Evolutionary conservation across 2,888 invertebrate genomes (phyloP), one percentile per base, ranked within the genome.

Genomic region (Acanthopleura granulata): DNA sequence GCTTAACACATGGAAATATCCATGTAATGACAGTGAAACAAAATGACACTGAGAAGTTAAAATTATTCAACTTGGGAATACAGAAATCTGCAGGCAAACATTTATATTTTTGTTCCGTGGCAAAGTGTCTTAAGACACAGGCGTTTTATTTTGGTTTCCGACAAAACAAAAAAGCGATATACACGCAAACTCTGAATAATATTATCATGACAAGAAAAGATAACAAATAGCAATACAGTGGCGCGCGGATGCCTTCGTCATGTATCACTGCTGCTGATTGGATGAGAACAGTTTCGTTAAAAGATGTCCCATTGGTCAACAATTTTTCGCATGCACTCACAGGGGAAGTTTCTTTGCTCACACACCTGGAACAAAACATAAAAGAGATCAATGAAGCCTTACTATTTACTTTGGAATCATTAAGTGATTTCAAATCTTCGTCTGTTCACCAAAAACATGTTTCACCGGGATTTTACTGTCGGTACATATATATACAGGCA

Each of bases 301-400:
- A 12, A 12, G 12, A 57, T 4, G 57, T 57, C 57, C 22, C n/a
- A 22, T 57, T 57, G 6, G n/a, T 22, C 18, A n/a, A 12, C n/a
- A n/a, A 57, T n/a, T 12, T 49, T n/a, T 12, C 51, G 71, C 82
- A 82, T 70, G 76, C 72, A 14, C 79, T 76, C 61, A 77, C 80
- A n/a, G 75, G 71, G 18, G 72, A 72, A 1, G 66, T 57, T 29
- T 77, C 78, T 69, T 77, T 80, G n/a, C 74, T 70, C 62, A 79
- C 81, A 76, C 82, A 82, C 72, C 82, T 82, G 76, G 27, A 77
- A 78, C 11, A 73, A 72, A 49, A 71, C 0, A 62, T n/a, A n/a
- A n/a, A n/a, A n/a, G n/a, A n/a, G n/a, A n/a, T n/a, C n/a, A 72
- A 25, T n/a, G 27, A 11, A 66, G 40, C 9, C 40, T 40, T 40